These are phyloP conservation scores for Heliothis virescens DNA, from an alignment of 1,140 invertebrate species.

Conservation along the genomic window DNA sequence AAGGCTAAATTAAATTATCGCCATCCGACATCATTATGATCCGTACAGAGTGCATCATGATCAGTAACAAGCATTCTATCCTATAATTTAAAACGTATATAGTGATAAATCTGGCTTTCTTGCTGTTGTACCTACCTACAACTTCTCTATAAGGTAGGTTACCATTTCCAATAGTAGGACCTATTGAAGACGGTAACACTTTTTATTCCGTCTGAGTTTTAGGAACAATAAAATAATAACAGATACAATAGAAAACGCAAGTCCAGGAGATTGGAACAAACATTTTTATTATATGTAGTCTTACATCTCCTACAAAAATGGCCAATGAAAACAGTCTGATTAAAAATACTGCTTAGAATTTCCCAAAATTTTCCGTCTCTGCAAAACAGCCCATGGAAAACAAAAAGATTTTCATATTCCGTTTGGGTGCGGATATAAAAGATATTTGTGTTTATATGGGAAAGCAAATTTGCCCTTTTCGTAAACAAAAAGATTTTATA, in stretches of 20 bases:
- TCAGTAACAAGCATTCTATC: background rate
- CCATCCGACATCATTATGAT: constrained; percentile 33
- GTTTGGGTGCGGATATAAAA: background rate
- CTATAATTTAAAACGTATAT: background rate
- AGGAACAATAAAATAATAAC: too few species aligned
- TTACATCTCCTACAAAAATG: background rate
- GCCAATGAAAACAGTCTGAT: background rate
- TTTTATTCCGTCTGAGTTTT: too few species aligned
- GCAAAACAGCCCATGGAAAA: background rate
- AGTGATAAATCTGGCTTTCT: too few species aligned
- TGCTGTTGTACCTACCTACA: too few species aligned
- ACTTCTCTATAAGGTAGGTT: too few species aligned
- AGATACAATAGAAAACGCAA: background rate
- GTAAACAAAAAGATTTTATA: constrained; percentile 12
- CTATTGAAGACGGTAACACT: too few species aligned
- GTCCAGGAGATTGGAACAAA: background rate
- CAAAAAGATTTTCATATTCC: background rate
- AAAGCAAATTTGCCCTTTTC: background rate
- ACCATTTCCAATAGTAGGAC: too few species aligned
- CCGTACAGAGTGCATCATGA: background rate
- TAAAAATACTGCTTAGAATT: constrained; percentile 18
- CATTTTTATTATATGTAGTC: background rate
- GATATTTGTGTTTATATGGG: background rate
- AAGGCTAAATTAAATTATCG: constrained; percentile 55
- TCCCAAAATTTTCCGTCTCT: background rate